Conservation (phyloP, 2,797 vertebrate genomes). For the Lutjanus argentimaculatus region DNA sequence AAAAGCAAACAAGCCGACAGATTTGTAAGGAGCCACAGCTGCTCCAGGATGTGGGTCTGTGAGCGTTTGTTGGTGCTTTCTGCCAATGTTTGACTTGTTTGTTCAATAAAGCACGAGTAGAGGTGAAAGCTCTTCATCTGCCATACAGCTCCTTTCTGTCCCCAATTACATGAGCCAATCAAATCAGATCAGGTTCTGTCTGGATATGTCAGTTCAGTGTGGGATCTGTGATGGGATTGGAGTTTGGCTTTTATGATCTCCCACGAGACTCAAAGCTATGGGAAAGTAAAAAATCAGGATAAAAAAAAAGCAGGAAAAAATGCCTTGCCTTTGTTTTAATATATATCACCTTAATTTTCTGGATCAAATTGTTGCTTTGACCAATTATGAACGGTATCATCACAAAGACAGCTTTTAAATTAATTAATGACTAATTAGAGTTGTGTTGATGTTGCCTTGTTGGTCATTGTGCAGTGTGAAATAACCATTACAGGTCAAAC, state of each 20-base stretch:
- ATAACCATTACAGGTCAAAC: background rate
- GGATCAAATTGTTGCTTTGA: background rate
- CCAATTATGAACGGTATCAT: background rate
- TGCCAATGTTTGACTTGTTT: background rate
- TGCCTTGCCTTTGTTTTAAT: background rate
- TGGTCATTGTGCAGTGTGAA: background rate
- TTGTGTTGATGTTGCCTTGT: background rate
- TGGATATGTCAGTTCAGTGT: background rate
- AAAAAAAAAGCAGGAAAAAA: no score
- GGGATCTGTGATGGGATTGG: background rate
- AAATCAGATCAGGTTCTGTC: background rate
- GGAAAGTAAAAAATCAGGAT: background rate
- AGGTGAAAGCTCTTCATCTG: slow-evolving; percentile 6
- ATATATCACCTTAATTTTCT: background rate
- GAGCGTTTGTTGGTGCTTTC: background rate
- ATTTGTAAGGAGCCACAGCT: slow-evolving; percentile 48
- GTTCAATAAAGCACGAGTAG: background rate
- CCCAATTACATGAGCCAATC: background rate
- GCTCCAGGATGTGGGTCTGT: slow-evolving; percentile 31
- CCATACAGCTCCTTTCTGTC: background rate
- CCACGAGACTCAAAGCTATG: no score
- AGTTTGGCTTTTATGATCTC: background rate
- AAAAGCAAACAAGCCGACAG: slow-evolving; percentile 51
- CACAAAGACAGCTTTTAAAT: background rate
- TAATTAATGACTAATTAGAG: background rate